Evolutionary conservation across 2,888 invertebrate species (phyloP).

Genomic region (Yponomeuta plumbellus): DNA sequence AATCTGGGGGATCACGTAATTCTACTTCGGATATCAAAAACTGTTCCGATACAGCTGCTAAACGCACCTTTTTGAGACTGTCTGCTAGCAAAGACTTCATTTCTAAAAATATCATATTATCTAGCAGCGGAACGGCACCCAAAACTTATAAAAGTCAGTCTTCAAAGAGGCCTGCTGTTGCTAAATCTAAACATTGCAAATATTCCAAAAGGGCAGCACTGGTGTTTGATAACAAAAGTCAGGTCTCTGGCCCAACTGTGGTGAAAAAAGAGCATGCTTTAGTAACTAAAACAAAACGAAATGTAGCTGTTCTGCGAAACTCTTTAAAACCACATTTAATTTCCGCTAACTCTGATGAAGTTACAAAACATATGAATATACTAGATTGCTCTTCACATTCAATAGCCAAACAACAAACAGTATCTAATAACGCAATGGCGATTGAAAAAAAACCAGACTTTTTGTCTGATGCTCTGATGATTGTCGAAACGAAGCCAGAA

Average conservation of each 20-base stretch:
- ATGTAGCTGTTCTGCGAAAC: too few relatives aligned
- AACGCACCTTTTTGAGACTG: background rate
- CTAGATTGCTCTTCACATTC: background rate
- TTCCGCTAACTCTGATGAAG: background rate
- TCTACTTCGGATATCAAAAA: background rate
- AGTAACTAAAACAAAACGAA: background rate
- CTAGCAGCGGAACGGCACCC: background rate
- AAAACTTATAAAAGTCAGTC: background rate
- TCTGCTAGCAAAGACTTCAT: background rate
- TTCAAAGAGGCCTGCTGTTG: background rate
- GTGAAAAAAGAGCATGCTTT: background rate
- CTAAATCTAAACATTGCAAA: background rate
- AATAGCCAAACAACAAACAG: background rate
- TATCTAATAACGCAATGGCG: background rate
- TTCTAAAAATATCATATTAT: background rate
- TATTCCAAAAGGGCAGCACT: background rate
- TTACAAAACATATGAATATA: background rate
- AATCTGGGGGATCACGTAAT: background rate
- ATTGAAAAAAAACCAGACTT: background rate
- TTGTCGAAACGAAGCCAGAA: background rate
- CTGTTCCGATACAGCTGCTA: background rate
- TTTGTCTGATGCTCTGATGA: background rate
- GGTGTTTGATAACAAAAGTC: background rate
- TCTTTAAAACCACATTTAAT: background rate
- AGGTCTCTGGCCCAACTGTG: background rate